phyloP scores from a whole-genome alignment of 2,888 invertebrate species.

The Prosopocoilus inquinatus region DNA sequence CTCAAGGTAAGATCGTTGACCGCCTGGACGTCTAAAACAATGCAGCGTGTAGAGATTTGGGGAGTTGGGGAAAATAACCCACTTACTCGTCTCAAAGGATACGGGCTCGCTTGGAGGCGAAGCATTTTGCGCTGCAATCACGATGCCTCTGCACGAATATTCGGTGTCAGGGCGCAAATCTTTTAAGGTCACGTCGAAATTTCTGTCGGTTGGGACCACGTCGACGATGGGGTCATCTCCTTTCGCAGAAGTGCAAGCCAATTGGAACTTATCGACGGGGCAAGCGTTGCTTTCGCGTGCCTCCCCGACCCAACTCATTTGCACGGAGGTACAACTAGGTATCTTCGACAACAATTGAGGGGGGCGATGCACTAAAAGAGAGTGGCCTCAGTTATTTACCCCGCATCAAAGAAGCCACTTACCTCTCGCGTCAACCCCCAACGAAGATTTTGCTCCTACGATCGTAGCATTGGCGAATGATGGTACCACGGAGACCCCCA shows the following conservation, averaged over 20 bases:
- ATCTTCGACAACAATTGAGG: constrained; percentile 8
- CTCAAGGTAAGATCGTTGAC: constrained; percentile 5
- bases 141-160: constrained; percentile 15
- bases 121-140: constrained; percentile 10
- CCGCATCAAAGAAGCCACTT: no score
- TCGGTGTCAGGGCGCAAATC: constrained; percentile 11
- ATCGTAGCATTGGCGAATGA: no score
- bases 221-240: constrained; percentile 2
- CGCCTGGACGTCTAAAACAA: constrained; percentile 11
- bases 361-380: not conserved
- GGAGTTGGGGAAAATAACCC: not conserved
- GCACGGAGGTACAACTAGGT: constrained; percentile 17
- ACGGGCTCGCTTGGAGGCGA: constrained; percentile 12
- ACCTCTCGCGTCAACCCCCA: no score
- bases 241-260: constrained; percentile 12
- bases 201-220: not conserved
- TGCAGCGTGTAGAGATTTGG: not conserved
- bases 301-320: constrained; percentile 17
- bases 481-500: no score
- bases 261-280: constrained; percentile 12
- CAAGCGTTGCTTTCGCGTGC: constrained; percentile 12
- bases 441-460: no score
- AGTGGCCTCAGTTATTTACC: no score
- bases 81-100: constrained; percentile 17
- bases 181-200: constrained; percentile 10